A percentile compares a stretch with the other conserved stretches of the same genome.
Conservation (phyloP, 2,797 vertebrate species). For the Menidia menidia region DNA sequence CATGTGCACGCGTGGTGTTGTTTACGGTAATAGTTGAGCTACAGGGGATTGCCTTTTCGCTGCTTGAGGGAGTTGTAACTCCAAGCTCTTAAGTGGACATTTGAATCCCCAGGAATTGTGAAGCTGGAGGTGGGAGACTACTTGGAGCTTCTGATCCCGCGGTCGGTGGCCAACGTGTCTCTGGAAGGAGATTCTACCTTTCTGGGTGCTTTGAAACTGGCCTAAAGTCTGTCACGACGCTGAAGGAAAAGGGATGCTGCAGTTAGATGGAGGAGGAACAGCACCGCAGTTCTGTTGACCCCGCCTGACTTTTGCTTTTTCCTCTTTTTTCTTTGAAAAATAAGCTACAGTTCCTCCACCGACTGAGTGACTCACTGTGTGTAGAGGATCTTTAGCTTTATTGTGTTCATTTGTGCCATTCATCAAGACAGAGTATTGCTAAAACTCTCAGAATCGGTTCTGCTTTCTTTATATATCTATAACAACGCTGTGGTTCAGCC, state of each 20-base stretch:
- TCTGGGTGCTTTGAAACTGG: slow-evolving; percentile 91
- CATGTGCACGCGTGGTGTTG: not conserved
- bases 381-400: slow-evolving; percentile 12
- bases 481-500: not conserved
- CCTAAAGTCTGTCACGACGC: slow-evolving; percentile 73
- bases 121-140: slow-evolving; percentile 93
- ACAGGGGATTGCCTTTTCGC: not conserved
- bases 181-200: slow-evolving; percentile 93
- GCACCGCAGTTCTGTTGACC: slow-evolving; percentile 11
- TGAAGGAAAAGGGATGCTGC: slow-evolving; percentile 2
- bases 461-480: slow-evolving; percentile 22
- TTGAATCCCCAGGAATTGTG: slow-evolving; percentile 86
- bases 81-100: slow-evolving; percentile 12
- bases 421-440: not conserved
- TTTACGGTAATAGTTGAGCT: not conserved
- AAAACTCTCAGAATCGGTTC: slow-evolving; percentile 12
- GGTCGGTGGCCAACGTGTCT: slow-evolving; percentile 87
- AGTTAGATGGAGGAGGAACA: not conserved
- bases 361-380: slow-evolving; percentile 5
- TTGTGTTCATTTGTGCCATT: slow-evolving; percentile 12
- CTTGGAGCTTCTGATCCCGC: slow-evolving; percentile 92
- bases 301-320: slow-evolving; percentile 11
- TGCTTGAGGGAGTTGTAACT: not conserved
- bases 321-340: not conserved
- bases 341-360: slow-evolving; percentile 12